Evolutionary conservation across 2,888 invertebrate species (phyloP).

Genomic region (Microctonus aethiopoides): DNA sequence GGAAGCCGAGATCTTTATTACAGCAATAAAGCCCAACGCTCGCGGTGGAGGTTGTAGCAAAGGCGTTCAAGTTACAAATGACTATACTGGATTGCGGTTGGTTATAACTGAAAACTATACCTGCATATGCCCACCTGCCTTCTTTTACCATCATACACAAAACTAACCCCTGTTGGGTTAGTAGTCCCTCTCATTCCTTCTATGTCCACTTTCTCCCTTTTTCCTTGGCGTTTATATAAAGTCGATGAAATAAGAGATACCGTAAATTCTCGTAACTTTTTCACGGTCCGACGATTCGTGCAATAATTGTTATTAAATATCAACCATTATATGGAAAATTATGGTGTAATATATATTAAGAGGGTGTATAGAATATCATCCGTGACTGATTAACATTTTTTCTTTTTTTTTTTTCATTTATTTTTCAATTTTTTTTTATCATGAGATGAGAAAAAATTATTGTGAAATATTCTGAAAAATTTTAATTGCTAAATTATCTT

Average conservation of each 20-base stretch:
- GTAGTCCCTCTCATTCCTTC: background rate
- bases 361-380: background rate
- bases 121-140: conserved; percentile 36
- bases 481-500: too few relatives aligned
- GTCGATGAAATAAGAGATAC: conserved; percentile 50
- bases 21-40: conserved; percentile 54
- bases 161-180: background rate
- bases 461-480: too few relatives aligned
- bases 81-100: conserved; percentile 41
- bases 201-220: conserved; percentile 18
- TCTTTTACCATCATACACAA: background rate
- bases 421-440: background rate
- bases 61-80: conserved; percentile 55
- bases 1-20: conserved; percentile 57
- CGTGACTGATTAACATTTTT: background rate
- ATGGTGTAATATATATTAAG: background rate
- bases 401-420: background rate
- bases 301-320: conserved; percentile 58
- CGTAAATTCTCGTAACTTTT: conserved; percentile 51
- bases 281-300: conserved; percentile 32
- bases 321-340: conserved; percentile 32
- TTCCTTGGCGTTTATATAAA: conserved; percentile 36
- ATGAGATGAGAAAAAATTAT: too few relatives aligned
- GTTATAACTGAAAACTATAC: conserved; percentile 55
- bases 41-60: conserved; percentile 38